These are phyloP conservation scores for Eristalinus aeneus DNA, from an alignment of 2,888 invertebrate species.

Conservation along the genomic window DNA sequence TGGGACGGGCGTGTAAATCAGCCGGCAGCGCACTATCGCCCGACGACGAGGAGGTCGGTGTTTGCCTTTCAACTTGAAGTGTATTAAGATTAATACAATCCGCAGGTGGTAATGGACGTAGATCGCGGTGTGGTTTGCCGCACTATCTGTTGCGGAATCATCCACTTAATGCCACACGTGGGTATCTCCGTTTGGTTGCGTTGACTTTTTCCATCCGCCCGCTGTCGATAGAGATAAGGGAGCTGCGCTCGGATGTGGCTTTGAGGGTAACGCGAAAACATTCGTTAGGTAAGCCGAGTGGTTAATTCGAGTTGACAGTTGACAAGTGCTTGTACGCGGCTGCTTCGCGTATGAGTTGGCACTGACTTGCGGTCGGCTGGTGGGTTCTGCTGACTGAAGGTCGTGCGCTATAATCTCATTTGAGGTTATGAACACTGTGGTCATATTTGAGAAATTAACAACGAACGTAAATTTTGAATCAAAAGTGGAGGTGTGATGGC, in stretches of 20 bases:
- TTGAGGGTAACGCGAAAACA: background rate
- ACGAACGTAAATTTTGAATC: too few relatives aligned
- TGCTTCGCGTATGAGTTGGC: background rate
- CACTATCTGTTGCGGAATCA: background rate
- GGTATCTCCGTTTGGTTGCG: background rate
- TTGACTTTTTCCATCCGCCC: background rate
- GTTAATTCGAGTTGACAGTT: background rate
- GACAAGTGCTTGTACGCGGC: background rate
- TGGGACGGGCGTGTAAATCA: conserved; percentile 48
- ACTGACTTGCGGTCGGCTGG: background rate
- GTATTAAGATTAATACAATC: conserved; percentile 65
- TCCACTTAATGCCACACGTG: background rate
- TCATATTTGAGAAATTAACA: too few relatives aligned
- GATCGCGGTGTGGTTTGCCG: conserved; percentile 6
- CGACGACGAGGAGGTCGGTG: conserved; percentile 10
- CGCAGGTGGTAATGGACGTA: conserved; percentile 58
- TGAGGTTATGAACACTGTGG: too few relatives aligned
- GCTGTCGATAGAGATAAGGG: background rate
- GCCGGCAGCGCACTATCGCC: conserved; percentile 22
- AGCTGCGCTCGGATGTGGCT: background rate
- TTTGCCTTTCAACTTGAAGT: conserved; percentile 49
- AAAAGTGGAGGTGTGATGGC: too few relatives aligned
- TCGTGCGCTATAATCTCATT: background rate
- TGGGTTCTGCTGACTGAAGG: background rate
- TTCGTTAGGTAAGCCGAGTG: background rate